phyloP scores from a whole-genome alignment of 2,888 invertebrate species.

The Drosophila nigricruria region DNA sequence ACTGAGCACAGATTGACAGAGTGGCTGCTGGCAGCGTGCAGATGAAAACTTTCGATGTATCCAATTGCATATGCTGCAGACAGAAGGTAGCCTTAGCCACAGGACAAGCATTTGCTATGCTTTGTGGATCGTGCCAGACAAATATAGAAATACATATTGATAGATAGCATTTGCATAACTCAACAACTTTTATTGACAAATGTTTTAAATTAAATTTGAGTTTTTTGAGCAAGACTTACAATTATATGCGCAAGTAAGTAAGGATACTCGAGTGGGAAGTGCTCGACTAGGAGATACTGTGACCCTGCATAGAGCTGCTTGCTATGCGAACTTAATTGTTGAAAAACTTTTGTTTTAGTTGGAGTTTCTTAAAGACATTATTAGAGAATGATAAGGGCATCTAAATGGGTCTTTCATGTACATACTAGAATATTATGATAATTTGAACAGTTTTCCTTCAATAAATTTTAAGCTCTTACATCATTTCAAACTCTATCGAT shows the following conservation, averaged over 20 bases:
- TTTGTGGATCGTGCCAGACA: background rate
- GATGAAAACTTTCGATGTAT: conserved; percentile 14
- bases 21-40: conserved; percentile 1
- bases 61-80: conserved; percentile 2
- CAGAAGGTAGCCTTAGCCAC: background rate
- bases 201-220: conserved; percentile 1
- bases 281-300: background rate
- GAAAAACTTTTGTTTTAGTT: no score
- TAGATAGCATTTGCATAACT: conserved; percentile 57
- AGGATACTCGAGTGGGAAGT: background rate
- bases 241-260: background rate
- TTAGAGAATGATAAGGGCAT: no score
- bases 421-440: background rate
- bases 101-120: conserved; percentile 3
- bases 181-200: conserved; percentile 31
- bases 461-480: background rate
- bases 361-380: no score
- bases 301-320: background rate
- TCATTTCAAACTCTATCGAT: background rate
- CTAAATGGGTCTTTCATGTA: background rate
- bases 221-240: background rate
- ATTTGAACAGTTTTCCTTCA: background rate
- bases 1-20: conserved; percentile 28
- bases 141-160: conserved; percentile 21
- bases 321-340: no score